Percentiles rank a stretch among this genome's conserved stretches.
Conservation (phyloP, 2,888 invertebrate species). For the Phorcus lineatus region DNA sequence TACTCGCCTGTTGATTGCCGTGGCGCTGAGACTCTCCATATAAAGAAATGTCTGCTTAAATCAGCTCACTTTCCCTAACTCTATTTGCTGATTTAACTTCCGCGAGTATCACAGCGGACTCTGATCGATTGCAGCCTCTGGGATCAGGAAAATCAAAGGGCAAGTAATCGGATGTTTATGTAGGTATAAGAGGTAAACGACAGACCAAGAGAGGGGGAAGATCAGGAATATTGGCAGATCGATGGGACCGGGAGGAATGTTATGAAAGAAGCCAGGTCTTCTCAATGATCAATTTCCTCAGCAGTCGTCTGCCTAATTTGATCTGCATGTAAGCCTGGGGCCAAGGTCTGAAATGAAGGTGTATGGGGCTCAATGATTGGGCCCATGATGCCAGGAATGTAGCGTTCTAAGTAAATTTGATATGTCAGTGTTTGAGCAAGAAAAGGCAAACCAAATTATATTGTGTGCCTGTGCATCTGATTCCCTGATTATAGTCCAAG, state of each 20-base stretch:
- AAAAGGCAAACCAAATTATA: slow-evolving; percentile 22
- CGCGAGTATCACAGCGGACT: not conserved
- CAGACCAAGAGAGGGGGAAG: not conserved
- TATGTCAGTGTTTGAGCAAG: slow-evolving; percentile 3
- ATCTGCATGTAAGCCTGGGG: not conserved
- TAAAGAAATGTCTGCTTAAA: not conserved
- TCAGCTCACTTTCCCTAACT: not conserved
- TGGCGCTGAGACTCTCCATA: not conserved
- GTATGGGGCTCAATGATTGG: not conserved
- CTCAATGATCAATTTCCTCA: slow-evolving; percentile 30
- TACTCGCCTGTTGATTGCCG: slow-evolving; percentile 1
- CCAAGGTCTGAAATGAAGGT: not conserved
- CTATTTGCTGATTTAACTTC: slow-evolving; percentile 19
- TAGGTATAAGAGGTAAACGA: slow-evolving; percentile 20
- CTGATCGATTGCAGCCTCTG: not conserved
- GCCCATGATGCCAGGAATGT: not conserved
- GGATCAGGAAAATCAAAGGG: slow-evolving; percentile 26
- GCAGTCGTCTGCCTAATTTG: slow-evolving; percentile 26
- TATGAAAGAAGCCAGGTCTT: not conserved
- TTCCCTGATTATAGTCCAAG: not conserved
- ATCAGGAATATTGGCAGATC: slow-evolving; percentile 4
- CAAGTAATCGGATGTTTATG: slow-evolving; percentile 31
- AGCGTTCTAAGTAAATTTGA: not conserved
- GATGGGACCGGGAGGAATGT: not conserved
- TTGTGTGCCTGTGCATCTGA: not conserved